These are phyloP conservation scores for Misgurnus mizolepis DNA, from an alignment of 2,113 vertebrate species.

Conservation along the genomic window DNA sequence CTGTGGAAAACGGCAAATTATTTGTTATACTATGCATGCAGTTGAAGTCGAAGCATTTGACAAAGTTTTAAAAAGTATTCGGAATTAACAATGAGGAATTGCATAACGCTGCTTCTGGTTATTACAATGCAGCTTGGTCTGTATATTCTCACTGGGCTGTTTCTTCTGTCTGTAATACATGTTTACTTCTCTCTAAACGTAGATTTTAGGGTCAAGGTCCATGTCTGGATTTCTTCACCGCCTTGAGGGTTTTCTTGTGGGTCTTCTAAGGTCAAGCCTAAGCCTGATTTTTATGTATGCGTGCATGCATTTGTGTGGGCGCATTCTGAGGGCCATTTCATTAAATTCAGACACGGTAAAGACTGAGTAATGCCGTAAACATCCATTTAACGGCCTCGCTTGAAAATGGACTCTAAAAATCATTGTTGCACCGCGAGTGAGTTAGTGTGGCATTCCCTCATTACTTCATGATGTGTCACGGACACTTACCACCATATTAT, in stretches of 20 bases:
- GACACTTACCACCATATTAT: constrained; percentile 99
- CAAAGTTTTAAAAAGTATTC: neutral
- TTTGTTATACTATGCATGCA: neutral
- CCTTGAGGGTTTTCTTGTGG: neutral
- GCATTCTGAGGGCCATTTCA: neutral
- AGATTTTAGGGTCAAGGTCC: neutral
- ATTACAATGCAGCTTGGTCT: neutral
- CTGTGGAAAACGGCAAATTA: constrained; percentile 68
- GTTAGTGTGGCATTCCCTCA: constrained; percentile 13
- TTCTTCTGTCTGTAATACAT: neutral
- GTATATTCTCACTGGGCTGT: neutral
- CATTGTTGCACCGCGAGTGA: neutral
- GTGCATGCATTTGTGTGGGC: neutral
- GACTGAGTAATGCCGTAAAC: neutral
- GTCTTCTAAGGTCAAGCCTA: neutral
- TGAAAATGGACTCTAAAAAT: constrained; percentile 22
- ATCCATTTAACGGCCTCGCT: neutral
- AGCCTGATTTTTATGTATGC: neutral
- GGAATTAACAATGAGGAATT: neutral
- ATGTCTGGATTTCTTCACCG: neutral
- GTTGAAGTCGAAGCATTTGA: neutral
- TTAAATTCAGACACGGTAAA: neutral
- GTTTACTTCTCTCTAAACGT: neutral
- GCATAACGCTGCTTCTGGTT: no score
- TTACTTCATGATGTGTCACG: constrained; percentile 15